These are phyloP conservation scores for Epinotia nisella DNA, from an alignment of 2,888 invertebrate species.

Conservation along the genomic window DNA sequence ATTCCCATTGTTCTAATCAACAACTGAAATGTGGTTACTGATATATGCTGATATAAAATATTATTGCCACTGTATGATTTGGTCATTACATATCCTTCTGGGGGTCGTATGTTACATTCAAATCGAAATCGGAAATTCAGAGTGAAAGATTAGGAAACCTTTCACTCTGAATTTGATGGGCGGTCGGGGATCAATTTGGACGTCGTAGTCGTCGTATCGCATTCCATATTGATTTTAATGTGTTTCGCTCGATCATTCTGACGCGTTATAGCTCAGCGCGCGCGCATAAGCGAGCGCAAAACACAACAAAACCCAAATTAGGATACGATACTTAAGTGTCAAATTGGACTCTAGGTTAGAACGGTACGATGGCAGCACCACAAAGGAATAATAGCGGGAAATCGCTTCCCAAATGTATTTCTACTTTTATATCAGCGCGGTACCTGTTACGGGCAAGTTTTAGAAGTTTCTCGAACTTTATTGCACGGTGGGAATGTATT, in stretches of 20 bases:
- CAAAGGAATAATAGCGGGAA: conserved; percentile 37
- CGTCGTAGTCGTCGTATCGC: neutral
- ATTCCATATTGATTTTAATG: neutral
- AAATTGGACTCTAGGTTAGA: neutral
- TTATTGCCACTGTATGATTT: neutral
- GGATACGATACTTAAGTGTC: neutral
- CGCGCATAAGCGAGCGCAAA: no score
- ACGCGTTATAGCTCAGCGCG: neutral
- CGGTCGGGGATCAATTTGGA: neutral
- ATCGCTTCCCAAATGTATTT: conserved; percentile 25
- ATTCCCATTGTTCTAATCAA: neutral
- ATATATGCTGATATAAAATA: neutral
- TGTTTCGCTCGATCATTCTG: neutral
- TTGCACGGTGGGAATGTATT: neutral
- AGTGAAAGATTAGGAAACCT: neutral
- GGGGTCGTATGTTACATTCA: neutral
- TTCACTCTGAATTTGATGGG: no score
- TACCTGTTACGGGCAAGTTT: conserved; percentile 16
- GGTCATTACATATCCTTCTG: neutral
- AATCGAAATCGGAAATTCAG: neutral
- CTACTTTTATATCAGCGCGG: conserved; percentile 17
- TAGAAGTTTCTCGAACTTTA: neutral
- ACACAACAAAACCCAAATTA: neutral
- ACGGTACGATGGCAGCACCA: neutral
- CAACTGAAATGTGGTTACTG: neutral